A percentile compares a stretch with the other conserved stretches of the same genome.
These are phyloP conservation scores for Rotaria socialis DNA, from an alignment of 2,888 invertebrate species.

Conservation along the genomic window DNA sequence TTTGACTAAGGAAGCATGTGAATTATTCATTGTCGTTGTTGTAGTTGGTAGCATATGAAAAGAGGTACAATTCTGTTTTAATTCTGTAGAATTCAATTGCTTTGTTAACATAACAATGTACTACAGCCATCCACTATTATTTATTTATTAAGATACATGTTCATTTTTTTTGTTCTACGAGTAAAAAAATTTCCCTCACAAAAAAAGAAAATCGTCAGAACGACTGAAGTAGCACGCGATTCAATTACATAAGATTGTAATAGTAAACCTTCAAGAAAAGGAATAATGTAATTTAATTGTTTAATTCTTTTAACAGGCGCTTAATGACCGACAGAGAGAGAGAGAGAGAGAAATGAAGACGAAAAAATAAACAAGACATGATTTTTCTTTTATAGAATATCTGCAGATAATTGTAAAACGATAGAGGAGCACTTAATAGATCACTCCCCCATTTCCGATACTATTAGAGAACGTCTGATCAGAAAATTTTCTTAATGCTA, in stretches of 20 bases:
- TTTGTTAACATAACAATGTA: neutral
- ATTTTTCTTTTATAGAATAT: neutral
- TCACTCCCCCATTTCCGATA: too few relatives aligned
- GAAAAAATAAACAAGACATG: too few relatives aligned
- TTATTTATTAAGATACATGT: too few relatives aligned
- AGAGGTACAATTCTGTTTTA: neutral
- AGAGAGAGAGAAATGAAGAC: neutral
- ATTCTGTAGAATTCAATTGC: neutral
- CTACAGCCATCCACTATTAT: too few relatives aligned
- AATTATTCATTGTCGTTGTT: neutral
- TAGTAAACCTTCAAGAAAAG: neutral
- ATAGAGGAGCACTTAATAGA: neutral
- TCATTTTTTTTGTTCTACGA: too few relatives aligned
- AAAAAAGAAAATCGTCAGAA: neutral
- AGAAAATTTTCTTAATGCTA: too few relatives aligned
- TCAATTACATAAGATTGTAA: neutral
- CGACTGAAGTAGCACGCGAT: neutral
- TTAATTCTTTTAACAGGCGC: neutral
- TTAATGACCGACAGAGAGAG: neutral
- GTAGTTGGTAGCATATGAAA: neutral
- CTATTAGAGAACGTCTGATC: too few relatives aligned
- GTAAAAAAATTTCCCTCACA: neutral
- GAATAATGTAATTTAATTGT: neutral
- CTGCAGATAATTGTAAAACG: neutral
- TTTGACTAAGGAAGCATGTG: neutral